Evolutionary conservation across 2,797 vertebrate genomes (phyloP), one percentile per base, ranked within the genome.

Genomic region (Pangasius larnaudii): DNA sequence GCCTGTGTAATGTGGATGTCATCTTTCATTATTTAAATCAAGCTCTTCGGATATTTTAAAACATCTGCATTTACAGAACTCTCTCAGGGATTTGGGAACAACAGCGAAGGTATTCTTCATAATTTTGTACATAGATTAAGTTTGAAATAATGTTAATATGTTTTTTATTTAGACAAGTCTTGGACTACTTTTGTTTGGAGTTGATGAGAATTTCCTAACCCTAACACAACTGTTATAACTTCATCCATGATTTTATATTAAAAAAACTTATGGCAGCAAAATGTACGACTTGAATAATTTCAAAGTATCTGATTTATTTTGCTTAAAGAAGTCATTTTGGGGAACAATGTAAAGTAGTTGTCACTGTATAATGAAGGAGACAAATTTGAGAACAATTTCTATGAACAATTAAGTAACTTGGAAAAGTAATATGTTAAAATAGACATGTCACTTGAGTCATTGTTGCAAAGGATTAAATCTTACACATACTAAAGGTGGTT

Each of bases 41-140:
- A 82, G 42, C 59, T 63, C 46, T 84, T 10, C 10, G 53, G 51
- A 42, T 46, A 36, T 74, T 89, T 49, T 74, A 65, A 88, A 86
- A 77, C 46, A 22, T 65, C 24, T 42, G 42, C 53, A 84, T 33
- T 58, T 19, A 46, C 46, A 30, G 72, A 24, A 84, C 13, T 9
- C 61, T 65, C 67, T 82, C 86, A 65, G 80, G 80, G n/a, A 88
- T 49, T 81, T 80, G 88, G 56, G 84, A 46, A 81, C 8, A 69
- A 61, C 84, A 82, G 65, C 67, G 56, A 85, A 90, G 77, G 59
- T 86, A 88, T 84, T 89, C 79, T 14, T n/a, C 27, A 42, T 67
- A 39, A 13, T 71, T 67, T 65, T 53, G 33, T 61, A 22, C n/a
- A 13, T 79, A 9, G n/a, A 18, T 79, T 65, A 65, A 18, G 53